Conservation (phyloP, 2,888 invertebrate genomes). For the Icerya purchasi region DNA sequence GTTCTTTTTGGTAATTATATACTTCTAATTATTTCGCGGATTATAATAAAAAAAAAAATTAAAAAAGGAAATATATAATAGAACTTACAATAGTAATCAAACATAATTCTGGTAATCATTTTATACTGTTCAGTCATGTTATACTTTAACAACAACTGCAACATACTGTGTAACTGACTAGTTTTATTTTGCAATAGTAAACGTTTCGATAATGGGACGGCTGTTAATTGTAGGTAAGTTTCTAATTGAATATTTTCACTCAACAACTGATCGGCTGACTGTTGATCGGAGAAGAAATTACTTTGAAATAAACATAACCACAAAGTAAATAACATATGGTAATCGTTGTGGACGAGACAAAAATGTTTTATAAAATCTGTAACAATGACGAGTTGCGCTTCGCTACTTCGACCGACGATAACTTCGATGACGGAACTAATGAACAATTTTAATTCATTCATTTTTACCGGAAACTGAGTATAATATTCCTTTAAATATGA, state of each 20-base stretch:
- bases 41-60: too few relatives aligned
- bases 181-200: conserved; percentile 5
- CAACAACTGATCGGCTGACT: conserved; percentile 12
- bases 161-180: conserved; percentile 8
- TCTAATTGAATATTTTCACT: conserved; percentile 8
- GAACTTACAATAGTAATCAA: conserved; percentile 15
- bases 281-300: conserved; percentile 12
- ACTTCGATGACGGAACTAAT: background rate
- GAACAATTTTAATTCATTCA: background rate
- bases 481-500: background rate
- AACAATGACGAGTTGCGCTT: conserved; percentile 12
- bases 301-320: conserved; percentile 16
- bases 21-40: too few relatives aligned
- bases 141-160: conserved; percentile 11
- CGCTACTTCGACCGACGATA: conserved; percentile 5
- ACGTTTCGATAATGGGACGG: conserved; percentile 2
- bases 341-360: conserved; percentile 5
- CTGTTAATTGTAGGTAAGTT: conserved; percentile 6
- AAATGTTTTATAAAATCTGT: conserved; percentile 10
- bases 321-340: conserved; percentile 9
- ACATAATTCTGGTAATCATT: conserved; percentile 6
- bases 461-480: background rate
- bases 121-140: conserved; percentile 10
- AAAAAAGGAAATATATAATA: too few relatives aligned
- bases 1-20: too few relatives aligned